Base-by-base conservation (phyloP, 2,888 invertebrate genomes). In the Bombyx huttoni region DNA sequence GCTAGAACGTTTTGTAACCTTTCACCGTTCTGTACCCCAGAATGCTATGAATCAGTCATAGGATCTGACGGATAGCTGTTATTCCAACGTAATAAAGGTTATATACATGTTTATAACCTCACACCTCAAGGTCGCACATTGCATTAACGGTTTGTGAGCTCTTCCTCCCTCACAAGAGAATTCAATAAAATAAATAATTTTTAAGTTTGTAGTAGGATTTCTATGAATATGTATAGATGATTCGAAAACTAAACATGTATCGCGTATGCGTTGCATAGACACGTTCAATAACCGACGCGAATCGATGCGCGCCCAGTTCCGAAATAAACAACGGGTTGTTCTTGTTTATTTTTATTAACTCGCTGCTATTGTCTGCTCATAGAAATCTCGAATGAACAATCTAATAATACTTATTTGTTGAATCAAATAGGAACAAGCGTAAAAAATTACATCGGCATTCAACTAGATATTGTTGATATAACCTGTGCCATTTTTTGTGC, bases 221-320 rank as follows among this genome's bases (percentile, higher is more conserved):
- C 5, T 24, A 24, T 24, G 24, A 24, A 24, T 24, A 24, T 24
- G 24, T 3, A 5, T 24, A 24, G 24, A 24, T 24, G 24, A 24
- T 3, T 24, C 24, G 24, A 24, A 3, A 24, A 24, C 24, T 24
- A 24, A 24, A 24, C 57, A 56, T 61, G 60, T 61, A 64, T 65
- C 62, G 62, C 63, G 63, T 62, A 63, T 65, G 57, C 58, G 56
- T 53, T 54, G 40, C 40, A 40, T 40, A 40, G 40, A 40, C 40
- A 40, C 40, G 40, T 40, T 40, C 56, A 61, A 62, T 59, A 58
- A 57, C 58, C 63, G 61, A 53, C 56, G 64, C 66, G 63, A 68
- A 65, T 65, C 57, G 62, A 57, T 59, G 62, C 57, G 59, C 60
- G 60, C 65, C 64, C 62, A 64, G 64, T 65, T 63, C 60, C 56